These are phyloP conservation scores for Upupa epops DNA, from an alignment of 2,113 vertebrate genomes.

Conservation along the genomic window DNA sequence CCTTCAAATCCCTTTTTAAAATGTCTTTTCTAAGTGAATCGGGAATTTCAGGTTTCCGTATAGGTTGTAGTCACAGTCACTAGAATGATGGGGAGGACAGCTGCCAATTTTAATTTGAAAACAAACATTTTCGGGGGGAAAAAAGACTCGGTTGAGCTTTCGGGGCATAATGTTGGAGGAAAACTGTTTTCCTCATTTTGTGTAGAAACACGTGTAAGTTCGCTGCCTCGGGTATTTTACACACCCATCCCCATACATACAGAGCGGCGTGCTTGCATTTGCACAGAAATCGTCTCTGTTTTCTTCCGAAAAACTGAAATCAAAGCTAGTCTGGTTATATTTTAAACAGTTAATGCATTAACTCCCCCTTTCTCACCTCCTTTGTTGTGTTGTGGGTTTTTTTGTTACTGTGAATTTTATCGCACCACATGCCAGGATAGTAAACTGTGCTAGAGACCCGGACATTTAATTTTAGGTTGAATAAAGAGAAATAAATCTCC, in stretches of 20 bases:
- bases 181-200: background rate
- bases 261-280: background rate
- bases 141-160: background rate
- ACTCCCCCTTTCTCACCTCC: background rate
- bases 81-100: background rate
- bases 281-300: background rate
- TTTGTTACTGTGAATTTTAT: background rate
- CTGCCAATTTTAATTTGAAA: background rate
- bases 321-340: conserved; percentile 32
- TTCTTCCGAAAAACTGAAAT: background rate
- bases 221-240: background rate
- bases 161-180: background rate
- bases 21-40: background rate
- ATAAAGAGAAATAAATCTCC: background rate
- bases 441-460: background rate
- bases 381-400: background rate
- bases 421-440: background rate
- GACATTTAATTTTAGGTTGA: background rate
- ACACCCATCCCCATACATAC: background rate
- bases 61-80: background rate
- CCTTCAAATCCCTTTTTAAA: background rate
- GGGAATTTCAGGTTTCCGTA: background rate
- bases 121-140: background rate
- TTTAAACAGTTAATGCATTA: conserved; percentile 54
- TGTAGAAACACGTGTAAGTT: background rate